These are phyloP conservation scores for Alloplasta piceator DNA, from an alignment of 2,888 invertebrate species.

Conservation along the genomic window DNA sequence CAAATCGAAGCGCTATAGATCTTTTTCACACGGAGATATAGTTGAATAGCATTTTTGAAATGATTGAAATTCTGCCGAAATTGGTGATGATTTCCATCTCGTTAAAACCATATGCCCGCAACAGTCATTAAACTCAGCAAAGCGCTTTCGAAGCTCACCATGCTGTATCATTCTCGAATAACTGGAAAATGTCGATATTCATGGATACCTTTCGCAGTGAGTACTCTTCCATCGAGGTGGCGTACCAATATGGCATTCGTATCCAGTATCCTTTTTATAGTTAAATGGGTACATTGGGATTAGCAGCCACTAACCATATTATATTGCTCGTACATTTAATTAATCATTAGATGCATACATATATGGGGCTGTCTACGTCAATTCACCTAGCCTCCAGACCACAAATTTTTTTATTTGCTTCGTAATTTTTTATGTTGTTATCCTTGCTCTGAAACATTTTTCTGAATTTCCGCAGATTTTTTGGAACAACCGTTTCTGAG, in stretches of 20 bases:
- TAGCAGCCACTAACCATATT: conserved; percentile 38
- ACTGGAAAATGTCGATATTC: not conserved
- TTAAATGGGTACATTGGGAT: conserved; percentile 31
- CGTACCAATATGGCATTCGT: not conserved
- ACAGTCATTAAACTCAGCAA: not conserved
- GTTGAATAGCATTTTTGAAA: not conserved
- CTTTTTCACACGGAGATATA: not conserved
- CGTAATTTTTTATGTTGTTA: too few species aligned
- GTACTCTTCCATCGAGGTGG: not conserved
- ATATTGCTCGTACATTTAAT: conserved; percentile 35
- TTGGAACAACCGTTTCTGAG: too few species aligned
- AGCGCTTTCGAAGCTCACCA: not conserved
- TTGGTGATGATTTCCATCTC: not conserved
- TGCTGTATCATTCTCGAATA: not conserved
- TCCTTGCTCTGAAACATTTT: too few species aligned
- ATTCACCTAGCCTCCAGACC: too few species aligned
- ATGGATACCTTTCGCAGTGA: not conserved
- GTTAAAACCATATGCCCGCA: not conserved
- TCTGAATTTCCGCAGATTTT: too few species aligned
- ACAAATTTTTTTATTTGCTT: too few species aligned
- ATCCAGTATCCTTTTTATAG: conserved; percentile 17
- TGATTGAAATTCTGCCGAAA: not conserved
- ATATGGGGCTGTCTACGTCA: too few species aligned
- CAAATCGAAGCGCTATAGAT: conserved; percentile 2
- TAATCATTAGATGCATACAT: not conserved